Evolutionary conservation across 2,797 vertebrate species (phyloP), one percentile per base, ranked within the genome.

Genomic region (Anniella stebbinsi): DNA sequence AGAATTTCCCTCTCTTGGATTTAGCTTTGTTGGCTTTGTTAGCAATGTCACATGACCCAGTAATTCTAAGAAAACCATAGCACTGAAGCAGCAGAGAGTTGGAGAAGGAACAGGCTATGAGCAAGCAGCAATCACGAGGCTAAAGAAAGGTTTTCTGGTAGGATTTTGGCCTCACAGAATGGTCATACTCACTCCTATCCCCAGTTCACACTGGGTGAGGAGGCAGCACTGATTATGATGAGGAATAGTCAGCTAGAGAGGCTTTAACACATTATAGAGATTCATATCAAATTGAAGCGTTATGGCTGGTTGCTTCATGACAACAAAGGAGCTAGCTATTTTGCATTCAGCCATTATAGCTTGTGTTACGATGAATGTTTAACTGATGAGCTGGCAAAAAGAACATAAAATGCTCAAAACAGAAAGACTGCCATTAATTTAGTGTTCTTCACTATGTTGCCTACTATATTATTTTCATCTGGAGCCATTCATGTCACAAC

Each of bases 351-450:
- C 51, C 51, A 80, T 57, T 80, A 80, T 4, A 36, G 78, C 51
- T 15, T n/a, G 30, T 57, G 30, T 10, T 80, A 80, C 30, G 17
- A 80, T 80, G 51, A n/a, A 57, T 80, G 54, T 80, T 54, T 54
- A 80, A 54, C 54, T 45, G 78, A 80, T 80, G 78, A n/a, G 15
- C 78, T 80, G 51, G 51, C 78, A 78, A 51, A 51, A 78, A 78
- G 76, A 28, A 28, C 45, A 80, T 80, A 75, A 80, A 80, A 80
- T 48, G 6, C 51, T 80, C 78, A 80, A 80, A 80, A 80, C 51
- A 57, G 78, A 57, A 30, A 41, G 30, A 80, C 8, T 57, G 30
- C 2, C 78, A 54, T 80, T 80, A 80, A 80, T 57, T 80, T 80
- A 57, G 51, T 57, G 78, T 41, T 75, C 36, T 75, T 41, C 36